These are phyloP conservation scores for Protomyctophum bolini DNA, from an alignment of 2,113 vertebrate species.

Conservation along the genomic window DNA sequence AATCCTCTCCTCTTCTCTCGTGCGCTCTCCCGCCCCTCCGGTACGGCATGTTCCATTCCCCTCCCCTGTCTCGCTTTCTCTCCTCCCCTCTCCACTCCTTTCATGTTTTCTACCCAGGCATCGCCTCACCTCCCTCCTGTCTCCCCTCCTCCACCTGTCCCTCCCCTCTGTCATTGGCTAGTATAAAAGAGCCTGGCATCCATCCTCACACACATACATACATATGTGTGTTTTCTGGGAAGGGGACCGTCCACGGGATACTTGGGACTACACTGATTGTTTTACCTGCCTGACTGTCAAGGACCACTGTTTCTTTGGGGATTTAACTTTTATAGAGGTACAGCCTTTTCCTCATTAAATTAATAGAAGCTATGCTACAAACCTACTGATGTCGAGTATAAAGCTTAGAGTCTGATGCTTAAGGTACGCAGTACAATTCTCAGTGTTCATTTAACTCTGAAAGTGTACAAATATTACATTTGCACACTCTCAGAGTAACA, in stretches of 20 bases:
- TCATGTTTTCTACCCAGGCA: slow-evolving; percentile 29
- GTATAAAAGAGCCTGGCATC: slow-evolving; percentile 71
- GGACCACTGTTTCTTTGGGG: slow-evolving; percentile 54
- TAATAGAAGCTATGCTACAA: background rate
- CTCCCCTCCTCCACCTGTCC: slow-evolving; percentile 67
- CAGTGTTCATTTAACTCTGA: no score
- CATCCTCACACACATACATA: slow-evolving; percentile 54
- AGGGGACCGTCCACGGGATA: slow-evolving; percentile 51
- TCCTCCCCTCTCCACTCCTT: slow-evolving; percentile 34
- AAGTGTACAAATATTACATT: no score
- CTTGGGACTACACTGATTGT: slow-evolving; percentile 39
- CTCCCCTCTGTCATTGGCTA: slow-evolving; percentile 67
- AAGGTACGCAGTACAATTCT: no score
- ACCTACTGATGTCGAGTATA: background rate
- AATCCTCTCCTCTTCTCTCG: slow-evolving; percentile 42
- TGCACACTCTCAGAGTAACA: no score
- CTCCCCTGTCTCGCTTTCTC: slow-evolving; percentile 38
- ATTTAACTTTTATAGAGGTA: slow-evolving; percentile 63
- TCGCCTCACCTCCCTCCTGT: slow-evolving; percentile 37
- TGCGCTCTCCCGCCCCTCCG: slow-evolving; percentile 43
- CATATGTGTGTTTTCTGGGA: slow-evolving; percentile 56
- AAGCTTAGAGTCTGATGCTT: background rate
- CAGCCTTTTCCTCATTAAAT: slow-evolving; percentile 21
- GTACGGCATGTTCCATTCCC: slow-evolving; percentile 21
- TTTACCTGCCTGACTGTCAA: slow-evolving; percentile 46